Percentiles rank a stretch among this genome's conserved stretches.
phyloP scores from a whole-genome alignment of 2,113 vertebrate species.

The Mirounga angustirostris region DNA sequence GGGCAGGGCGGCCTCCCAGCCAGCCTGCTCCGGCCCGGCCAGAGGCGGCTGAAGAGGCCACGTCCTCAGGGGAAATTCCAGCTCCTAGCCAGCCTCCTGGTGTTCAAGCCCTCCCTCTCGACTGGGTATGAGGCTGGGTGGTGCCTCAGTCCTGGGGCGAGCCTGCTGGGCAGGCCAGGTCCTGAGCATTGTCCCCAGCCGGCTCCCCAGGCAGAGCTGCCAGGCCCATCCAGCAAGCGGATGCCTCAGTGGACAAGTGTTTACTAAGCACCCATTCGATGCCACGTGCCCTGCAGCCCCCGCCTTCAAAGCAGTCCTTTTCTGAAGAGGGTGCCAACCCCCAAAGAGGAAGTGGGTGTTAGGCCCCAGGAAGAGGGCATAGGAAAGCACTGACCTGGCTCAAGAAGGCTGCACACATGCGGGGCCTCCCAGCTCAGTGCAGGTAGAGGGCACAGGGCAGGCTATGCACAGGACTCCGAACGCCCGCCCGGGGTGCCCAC shows the following conservation, averaged over 20 bases:
- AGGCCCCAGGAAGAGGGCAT: neutral
- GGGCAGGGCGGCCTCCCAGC: neutral
- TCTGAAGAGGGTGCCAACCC: neutral
- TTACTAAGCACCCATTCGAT: neutral
- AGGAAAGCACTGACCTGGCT: neutral
- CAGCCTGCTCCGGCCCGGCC: neutral
- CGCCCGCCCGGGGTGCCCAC: neutral
- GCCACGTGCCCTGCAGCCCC: neutral
- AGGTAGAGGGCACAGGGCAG: neutral
- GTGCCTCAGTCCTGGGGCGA: neutral
- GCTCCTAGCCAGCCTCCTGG: neutral
- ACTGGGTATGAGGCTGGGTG: neutral
- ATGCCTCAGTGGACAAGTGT: neutral
- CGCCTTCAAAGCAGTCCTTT: neutral
- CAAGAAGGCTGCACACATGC: neutral
- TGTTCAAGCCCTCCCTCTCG: neutral
- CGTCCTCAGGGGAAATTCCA: neutral
- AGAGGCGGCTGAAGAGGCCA: neutral
- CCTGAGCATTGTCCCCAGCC: neutral
- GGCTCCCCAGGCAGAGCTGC: neutral
- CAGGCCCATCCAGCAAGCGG: neutral
- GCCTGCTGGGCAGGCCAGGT: neutral
- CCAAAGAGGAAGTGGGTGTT: neutral
- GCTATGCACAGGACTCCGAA: neutral
- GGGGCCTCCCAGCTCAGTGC: neutral